phyloP scores from a whole-genome alignment of 2,888 invertebrate species.

The Steinernema scapterisci region DNA sequence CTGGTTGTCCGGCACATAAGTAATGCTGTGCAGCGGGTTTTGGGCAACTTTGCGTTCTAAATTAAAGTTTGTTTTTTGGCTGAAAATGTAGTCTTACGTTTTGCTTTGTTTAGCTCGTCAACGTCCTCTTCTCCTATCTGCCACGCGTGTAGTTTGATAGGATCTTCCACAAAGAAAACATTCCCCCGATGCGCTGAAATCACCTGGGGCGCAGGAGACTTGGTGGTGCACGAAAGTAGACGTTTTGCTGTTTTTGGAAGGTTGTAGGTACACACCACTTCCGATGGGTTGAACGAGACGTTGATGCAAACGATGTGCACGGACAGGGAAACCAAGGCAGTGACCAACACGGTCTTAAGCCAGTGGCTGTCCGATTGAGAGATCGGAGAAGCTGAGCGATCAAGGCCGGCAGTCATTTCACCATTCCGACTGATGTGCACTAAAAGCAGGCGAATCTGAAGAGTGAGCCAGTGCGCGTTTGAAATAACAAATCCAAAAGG shows the following conservation, averaged over 20 bases:
- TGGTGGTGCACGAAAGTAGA: not conserved
- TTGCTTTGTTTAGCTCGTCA: not conserved
- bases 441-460: not conserved
- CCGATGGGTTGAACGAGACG: not conserved
- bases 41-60: not conserved
- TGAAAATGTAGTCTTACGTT: not conserved
- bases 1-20: not conserved
- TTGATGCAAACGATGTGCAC: slow-evolving; percentile 33
- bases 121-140: slow-evolving; percentile 1
- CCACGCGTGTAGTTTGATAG: slow-evolving; percentile 32
- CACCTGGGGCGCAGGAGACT: not conserved
- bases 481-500: not conserved
- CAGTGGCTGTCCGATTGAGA: not conserved
- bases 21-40: not conserved
- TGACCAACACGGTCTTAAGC: slow-evolving; percentile 31
- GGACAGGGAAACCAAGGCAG: slow-evolving; percentile 34
- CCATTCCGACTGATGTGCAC: not conserved
- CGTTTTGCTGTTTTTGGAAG: not conserved
- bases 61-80: not conserved
- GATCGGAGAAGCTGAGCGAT: too few relatives aligned
- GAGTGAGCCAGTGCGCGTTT: not conserved
- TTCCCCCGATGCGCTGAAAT: not conserved
- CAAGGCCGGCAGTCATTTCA: not conserved
- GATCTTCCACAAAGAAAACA: slow-evolving; percentile 33
- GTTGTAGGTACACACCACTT: slow-evolving; percentile 7